Percentiles rank a stretch among this genome's conserved stretches.
These are phyloP conservation scores for Cordilura impudica DNA, from an alignment of 2,888 invertebrate species.

Conservation along the genomic window DNA sequence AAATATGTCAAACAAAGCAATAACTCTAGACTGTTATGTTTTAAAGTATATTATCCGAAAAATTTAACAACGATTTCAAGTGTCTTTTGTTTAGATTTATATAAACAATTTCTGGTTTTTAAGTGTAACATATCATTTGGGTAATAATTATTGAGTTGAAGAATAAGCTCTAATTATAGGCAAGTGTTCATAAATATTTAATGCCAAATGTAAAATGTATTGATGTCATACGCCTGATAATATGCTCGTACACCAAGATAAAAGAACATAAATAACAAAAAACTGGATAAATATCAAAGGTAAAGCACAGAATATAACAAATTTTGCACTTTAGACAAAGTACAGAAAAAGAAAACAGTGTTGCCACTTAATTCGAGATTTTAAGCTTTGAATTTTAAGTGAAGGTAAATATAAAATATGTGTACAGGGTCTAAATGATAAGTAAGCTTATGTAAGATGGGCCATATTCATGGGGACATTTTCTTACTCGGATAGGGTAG, in stretches of 20 bases:
- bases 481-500: too few relatives aligned
- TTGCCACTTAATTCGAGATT: neutral
- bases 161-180: constrained; percentile 10
- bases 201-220: constrained; percentile 58
- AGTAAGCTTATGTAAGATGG: too few relatives aligned
- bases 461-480: too few relatives aligned
- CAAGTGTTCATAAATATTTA: constrained; percentile 55
- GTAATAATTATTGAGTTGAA: neutral
- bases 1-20: constrained; percentile 38
- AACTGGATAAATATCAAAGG: constrained; percentile 59
- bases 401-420: too few relatives aligned
- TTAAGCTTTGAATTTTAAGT: too few relatives aligned
- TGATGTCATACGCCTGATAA: constrained; percentile 58
- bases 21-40: constrained; percentile 9
- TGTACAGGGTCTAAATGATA: too few relatives aligned
- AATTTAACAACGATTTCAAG: constrained; percentile 51
- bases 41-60: neutral
- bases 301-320: constrained; percentile 40
- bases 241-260: constrained; percentile 36
- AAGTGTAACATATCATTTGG: neutral
- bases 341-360: neutral
- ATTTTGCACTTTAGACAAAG: constrained; percentile 4
- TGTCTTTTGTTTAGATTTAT: constrained; percentile 37
- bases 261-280: constrained; percentile 61
- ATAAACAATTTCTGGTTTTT: neutral